Evolutionary conservation across 1,140 invertebrate genomes (phyloP), one percentile per base, ranked within the genome.

Genomic region (Ceratosolen solmsi): DNA sequence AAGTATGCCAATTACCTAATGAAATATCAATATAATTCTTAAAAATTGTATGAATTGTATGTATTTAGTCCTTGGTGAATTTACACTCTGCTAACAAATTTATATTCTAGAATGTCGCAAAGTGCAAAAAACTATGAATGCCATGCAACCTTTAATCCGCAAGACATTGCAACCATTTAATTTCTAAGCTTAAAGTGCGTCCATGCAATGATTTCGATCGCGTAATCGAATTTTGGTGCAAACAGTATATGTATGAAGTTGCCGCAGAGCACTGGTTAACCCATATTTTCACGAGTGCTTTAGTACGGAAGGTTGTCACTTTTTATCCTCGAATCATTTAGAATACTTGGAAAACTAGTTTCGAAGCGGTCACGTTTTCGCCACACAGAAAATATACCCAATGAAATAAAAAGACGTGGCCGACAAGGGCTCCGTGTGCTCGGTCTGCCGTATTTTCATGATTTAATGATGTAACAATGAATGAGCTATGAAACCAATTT

Each of bases 271-370:
- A 36, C 30, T 41, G 41, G 38, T 76, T 60, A 46, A 56, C 25
- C 56, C 15, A 60, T 27, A 63, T 76, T 76, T 76, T 76, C 74
- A 63, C 63, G 60, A 58, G 30, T 8, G 8, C 56, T 27, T 49
- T 71, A 27, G 56, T 2, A 27, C 36, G 36, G 1, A 11, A 15
- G 25, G 41, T 30, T 38, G 27, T 30, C 20, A 22, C 27, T 73
- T 56, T 73, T 73, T 17, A 73, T 11, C 4, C 30, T 20, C 25
- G 38, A 5, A 72, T n/a, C 36, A 8, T 51, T 49, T 73, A 25
- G 15, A 22, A 54, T 17, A 71, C 51, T 27, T 30, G 70, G 13
- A 1, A 79, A 79, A 79, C 77, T 65, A 71, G 77, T 79, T 79
- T 38, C 51, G 9, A 3, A 33, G 33, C 33, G 8, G 33, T 9